Conservation (phyloP, 1,140 invertebrate species). For the Orussus abietinus region DNA sequence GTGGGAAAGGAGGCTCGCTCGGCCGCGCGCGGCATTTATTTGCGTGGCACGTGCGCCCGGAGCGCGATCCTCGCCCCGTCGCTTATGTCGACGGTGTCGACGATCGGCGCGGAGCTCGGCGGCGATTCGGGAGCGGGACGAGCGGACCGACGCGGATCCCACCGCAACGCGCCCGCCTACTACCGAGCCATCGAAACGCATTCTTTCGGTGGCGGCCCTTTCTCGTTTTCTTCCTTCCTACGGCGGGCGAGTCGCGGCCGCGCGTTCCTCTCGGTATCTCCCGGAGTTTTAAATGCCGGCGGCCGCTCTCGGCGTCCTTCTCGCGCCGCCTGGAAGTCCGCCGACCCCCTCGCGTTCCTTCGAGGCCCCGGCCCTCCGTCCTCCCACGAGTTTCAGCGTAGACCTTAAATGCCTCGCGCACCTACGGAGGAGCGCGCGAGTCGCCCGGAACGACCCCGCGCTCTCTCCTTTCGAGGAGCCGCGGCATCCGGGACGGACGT, state of each 20-base stretch:
- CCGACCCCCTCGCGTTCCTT: slow-evolving; percentile 5
- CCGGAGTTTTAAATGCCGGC: slow-evolving; percentile 9
- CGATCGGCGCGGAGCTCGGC: no score
- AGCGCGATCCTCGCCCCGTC: slow-evolving; percentile 14
- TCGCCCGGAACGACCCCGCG: slow-evolving; percentile 20
- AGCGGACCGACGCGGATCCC: no score
- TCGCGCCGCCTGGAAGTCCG: background rate
- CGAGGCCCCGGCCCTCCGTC: slow-evolving; percentile 8
- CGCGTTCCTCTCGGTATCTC: slow-evolving; percentile 1
- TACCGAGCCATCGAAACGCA: slow-evolving; percentile 36
- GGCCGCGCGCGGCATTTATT: slow-evolving; percentile 1
- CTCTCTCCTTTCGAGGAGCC: no score
- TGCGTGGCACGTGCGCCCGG: slow-evolving; percentile 18
- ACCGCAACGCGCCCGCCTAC: slow-evolving; percentile 32
- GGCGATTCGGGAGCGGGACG: no score
- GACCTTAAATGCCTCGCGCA: slow-evolving; percentile 32
- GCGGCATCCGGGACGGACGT: no score
- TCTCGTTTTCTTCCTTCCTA: slow-evolving; percentile 14
- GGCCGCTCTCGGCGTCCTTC: background rate
- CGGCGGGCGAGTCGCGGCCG: no score
- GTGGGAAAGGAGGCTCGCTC: slow-evolving; percentile 4
- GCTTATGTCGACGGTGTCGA: slow-evolving; percentile 22
- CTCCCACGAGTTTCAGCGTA: slow-evolving; percentile 23
- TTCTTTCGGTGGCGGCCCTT: slow-evolving; percentile 29
- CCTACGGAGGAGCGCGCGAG: slow-evolving; percentile 29